Evolutionary conservation across 1,140 invertebrate species (phyloP).

Genomic region (Lasioglossum albipes): DNA sequence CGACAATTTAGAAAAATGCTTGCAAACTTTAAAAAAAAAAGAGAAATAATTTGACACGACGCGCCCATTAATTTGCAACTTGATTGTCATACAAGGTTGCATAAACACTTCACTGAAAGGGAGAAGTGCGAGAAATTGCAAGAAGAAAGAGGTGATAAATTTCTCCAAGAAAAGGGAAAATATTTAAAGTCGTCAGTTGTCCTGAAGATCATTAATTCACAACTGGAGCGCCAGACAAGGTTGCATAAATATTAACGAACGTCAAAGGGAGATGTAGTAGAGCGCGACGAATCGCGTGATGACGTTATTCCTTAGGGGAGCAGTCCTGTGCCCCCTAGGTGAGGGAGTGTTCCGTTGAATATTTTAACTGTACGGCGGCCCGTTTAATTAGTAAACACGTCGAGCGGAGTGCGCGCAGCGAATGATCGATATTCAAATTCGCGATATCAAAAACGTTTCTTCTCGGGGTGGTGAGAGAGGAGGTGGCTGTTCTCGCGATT

Average conservation of each 20-base stretch:
- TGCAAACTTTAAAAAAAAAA: too few relatives aligned
- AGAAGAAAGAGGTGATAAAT: too few relatives aligned
- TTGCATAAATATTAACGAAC: constrained; percentile 36
- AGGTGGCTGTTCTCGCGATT: background rate
- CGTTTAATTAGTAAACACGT: constrained; percentile 33
- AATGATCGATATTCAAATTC: constrained; percentile 14
- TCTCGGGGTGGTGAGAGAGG: background rate
- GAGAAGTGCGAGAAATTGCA: too few relatives aligned
- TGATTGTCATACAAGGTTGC: too few relatives aligned
- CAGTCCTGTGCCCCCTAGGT: background rate
- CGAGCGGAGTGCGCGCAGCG: background rate
- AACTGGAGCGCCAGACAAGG: too few relatives aligned
- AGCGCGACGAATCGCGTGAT: background rate
- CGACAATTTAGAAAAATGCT: too few relatives aligned
- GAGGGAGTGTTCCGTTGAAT: constrained; percentile 30
- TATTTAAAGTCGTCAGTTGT: too few relatives aligned
- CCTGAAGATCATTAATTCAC: too few relatives aligned
- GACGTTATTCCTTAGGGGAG: background rate
- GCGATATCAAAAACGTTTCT: background rate
- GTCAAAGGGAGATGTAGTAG: background rate
- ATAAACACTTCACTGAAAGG: too few relatives aligned
- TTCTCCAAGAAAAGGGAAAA: too few relatives aligned
- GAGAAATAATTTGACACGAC: too few relatives aligned
- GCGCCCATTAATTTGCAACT: too few relatives aligned
- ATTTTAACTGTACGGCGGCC: constrained; percentile 24